A percentile compares a stretch with the other conserved stretches of the same genome.
Conservation (phyloP, 2,888 invertebrate species). For the Parnassius mnemosyne region DNA sequence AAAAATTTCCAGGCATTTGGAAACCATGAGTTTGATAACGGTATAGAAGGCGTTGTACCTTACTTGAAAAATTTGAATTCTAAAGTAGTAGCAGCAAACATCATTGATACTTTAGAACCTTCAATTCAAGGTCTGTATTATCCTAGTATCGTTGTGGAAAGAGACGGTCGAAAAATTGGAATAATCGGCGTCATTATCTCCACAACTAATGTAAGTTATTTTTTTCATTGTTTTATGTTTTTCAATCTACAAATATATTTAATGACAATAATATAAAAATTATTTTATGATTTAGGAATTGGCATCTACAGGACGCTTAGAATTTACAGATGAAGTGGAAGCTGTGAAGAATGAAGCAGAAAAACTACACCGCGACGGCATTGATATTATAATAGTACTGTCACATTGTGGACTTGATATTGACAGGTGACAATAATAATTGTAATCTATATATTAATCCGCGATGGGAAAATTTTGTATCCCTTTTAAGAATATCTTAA, state of each 20-base stretch:
- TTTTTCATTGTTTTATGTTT: conserved; percentile 5
- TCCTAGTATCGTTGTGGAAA: conserved; percentile 83
- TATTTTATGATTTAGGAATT: conserved; percentile 69
- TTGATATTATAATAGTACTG: conserved; percentile 89
- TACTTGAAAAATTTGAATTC: conserved; percentile 83
- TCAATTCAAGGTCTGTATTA: conserved; percentile 83
- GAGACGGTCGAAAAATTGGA: conserved; percentile 85
- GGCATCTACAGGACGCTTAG: conserved; percentile 83
- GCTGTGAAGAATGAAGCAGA: conserved; percentile 84
- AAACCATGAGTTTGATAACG: conserved; percentile 93
- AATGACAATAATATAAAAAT: background rate
- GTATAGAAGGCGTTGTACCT: conserved; percentile 85
- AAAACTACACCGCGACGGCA: conserved; percentile 81
- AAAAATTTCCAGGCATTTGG: conserved; percentile 83
- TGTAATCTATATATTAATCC: no score
- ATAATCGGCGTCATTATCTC: conserved; percentile 86
- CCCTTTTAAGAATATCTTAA: no score
- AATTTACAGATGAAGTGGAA: conserved; percentile 84
- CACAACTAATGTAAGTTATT: conserved; percentile 56
- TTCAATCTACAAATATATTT: conserved; percentile 1
- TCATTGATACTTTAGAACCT: conserved; percentile 86
- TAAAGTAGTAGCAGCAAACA: conserved; percentile 87
- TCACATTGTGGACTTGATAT: conserved; percentile 89
- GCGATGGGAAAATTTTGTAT: no score
- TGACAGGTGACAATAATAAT: conserved; percentile 66